Evolutionary conservation across 2,113 vertebrate species (phyloP), one percentile per base, ranked within the genome.

Genomic region (Scomber colias): DNA sequence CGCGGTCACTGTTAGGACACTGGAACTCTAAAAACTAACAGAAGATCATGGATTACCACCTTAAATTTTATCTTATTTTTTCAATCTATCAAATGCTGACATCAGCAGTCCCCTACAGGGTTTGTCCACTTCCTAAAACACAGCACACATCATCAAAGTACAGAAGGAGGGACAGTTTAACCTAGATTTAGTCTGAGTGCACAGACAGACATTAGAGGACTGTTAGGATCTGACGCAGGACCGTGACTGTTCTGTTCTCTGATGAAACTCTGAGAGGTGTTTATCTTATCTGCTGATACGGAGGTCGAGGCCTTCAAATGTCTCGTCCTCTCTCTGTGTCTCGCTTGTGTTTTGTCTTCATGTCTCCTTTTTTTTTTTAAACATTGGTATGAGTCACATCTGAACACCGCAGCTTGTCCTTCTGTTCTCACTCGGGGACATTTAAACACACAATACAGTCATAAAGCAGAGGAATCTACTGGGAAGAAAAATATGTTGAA

Each of bases 241-340:
- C 12, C 35, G 2, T 17, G 21, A 56, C 21, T 45, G 72, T 72
- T 62, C 73, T 77, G 69, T 31, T 69, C 82, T 73, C 14, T 53
- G 53, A 16, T 19, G n/a, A 54, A 63, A 70, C 53, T 2, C 50
- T 44, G 51, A 46, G 35, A 54, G 21, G 2, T 50, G 54, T 72
- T 85, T 71, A 82, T 87, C 77, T 87, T 64, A 74, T 82, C 55
- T 71, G 0, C 3, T 71, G 45, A 64, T 57, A 44, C 7, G 61
- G 61, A 75, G 49, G 75, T 14, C 55, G 16, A 5, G 35, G 24
- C 62, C 75, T 79, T 40, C n/a, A 57, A 9, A 31, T 21, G 51
- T 27, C 55, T 81, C 49, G 3, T 63, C 27, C 19, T 65, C 21
- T 45, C 55, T 56, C 54, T 24, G 24, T 9, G 30, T 61, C 53